phyloP scores from a whole-genome alignment of 2,113 vertebrate species.

The Pogona vitticeps region DNA sequence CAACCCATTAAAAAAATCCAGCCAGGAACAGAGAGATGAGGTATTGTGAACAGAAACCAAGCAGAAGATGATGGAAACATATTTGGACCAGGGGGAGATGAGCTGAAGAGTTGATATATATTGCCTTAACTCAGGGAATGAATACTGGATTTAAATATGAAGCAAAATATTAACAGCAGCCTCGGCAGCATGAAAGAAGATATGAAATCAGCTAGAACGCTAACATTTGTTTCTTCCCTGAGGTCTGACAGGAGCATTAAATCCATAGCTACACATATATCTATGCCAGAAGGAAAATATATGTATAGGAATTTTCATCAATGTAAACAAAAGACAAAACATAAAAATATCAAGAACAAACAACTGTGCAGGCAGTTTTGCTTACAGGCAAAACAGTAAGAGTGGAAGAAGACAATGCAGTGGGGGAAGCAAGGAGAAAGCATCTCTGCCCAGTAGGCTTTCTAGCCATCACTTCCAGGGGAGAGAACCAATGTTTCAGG shows the following conservation, averaged over 20 bases:
- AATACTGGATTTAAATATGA: slow-evolving; percentile 11
- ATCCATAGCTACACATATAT: slow-evolving; percentile 28
- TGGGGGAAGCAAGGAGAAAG: background rate
- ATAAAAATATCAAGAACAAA: background rate
- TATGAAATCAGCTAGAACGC: slow-evolving; percentile 41
- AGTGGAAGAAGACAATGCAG: background rate
- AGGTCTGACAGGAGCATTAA: slow-evolving; percentile 52
- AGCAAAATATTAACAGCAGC: slow-evolving; percentile 30
- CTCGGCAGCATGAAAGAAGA: slow-evolving; percentile 20
- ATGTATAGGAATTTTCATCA: slow-evolving; percentile 38
- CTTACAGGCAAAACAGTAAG: slow-evolving; percentile 27
- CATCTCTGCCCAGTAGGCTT: no score
- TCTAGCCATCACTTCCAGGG: no score
- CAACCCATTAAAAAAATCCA: slow-evolving; percentile 13
- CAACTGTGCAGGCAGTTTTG: background rate
- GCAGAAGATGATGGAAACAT: background rate
- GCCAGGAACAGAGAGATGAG: slow-evolving; percentile 23
- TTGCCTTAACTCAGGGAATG: background rate
- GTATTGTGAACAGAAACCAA: slow-evolving; percentile 13
- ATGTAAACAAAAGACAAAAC: background rate
- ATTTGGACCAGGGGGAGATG: slow-evolving; percentile 24
- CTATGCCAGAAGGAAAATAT: slow-evolving; percentile 47
- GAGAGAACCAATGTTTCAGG: no score
- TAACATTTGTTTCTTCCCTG: slow-evolving; percentile 36
- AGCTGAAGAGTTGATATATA: background rate